Conservation (phyloP, 2,888 invertebrate genomes). For the Schizaphis graminum region DNA sequence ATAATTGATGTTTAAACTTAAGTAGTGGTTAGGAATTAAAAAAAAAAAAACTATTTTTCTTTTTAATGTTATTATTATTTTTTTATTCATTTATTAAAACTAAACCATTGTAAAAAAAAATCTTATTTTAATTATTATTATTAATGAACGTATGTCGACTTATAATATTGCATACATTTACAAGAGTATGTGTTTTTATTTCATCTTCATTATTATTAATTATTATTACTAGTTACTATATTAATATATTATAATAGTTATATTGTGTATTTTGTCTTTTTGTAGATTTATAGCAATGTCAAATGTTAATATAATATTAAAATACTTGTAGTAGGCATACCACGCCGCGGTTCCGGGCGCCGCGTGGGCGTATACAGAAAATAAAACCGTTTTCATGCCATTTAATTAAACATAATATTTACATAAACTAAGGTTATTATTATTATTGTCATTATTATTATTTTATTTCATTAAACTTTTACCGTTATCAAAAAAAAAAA, state of each 20-base stretch:
- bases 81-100: conserved; percentile 5
- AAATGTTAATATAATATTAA: neutral
- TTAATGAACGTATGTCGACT: neutral
- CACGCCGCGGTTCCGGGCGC: neutral
- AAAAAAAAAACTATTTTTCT: neutral
- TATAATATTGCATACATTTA: neutral
- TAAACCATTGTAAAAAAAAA: conserved; percentile 20
- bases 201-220: neutral
- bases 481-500: conserved; percentile 12
- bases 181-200: conserved; percentile 1
- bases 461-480: conserved; percentile 44
- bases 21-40: neutral
- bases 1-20: conserved; percentile 17
- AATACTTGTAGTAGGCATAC: neutral
- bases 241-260: neutral
- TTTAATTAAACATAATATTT: conserved; percentile 25
- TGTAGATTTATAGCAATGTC: conserved; percentile 24
- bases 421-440: conserved; percentile 29
- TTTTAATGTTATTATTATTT: conserved; percentile 23
- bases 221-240: neutral
- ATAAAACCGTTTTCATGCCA: conserved; percentile 22
- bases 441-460: conserved; percentile 41
- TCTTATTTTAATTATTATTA: neutral
- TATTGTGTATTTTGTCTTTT: neutral
- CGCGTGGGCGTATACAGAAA: neutral